Evolutionary conservation across 2,113 vertebrate genomes (phyloP), one percentile per base, ranked within the genome.

Genomic region (Suncus etruscus): DNA sequence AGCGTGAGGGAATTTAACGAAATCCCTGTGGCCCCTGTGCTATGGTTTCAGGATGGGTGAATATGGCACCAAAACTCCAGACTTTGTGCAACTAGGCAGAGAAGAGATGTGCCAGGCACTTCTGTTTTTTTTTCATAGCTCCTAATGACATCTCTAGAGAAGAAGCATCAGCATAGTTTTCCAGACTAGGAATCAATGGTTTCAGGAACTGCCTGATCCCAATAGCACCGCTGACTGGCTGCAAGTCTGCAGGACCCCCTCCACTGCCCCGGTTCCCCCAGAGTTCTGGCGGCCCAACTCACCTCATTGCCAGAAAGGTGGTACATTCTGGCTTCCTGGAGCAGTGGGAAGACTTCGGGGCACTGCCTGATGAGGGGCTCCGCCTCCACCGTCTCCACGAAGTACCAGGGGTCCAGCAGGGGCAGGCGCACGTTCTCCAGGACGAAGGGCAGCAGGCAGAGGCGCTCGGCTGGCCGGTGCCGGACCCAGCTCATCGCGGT

Each of bases 251-350:
- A 20, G 16, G 58, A 22, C 18, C 58, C 18, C 51, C 16, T 61
- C 18, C 58, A 20, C 58, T 20, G 58, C 16, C 16, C 58, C 0
- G 18, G 18, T 22, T 22, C 58, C 6, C 58, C 18, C 58, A 61
- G 58, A 61, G 58, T 61, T 16, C 65, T 29, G 24, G 11, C 31
- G 20, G 32, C 20, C 24, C 90, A 6, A 95, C 98, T 97, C 72
- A 99, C 99, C 99, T 99, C 99, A 45, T 97, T 98, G 87, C 99
- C 99, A 3, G 99, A 98, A 75, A 99, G 98, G 94, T 99, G 98
- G 95, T 99, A 99, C 96, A 97, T 98, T 58, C 99, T 98, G 50
- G 98, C 98, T 97, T 99, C 99, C 97, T 99, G 99, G 83, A 99
- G 96, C 91, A 99, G 96, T 9, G 98, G 97, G 94, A 99, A 99